Conservation (phyloP, 2,113 vertebrate genomes). For the Chaetodon auriga region DNA sequence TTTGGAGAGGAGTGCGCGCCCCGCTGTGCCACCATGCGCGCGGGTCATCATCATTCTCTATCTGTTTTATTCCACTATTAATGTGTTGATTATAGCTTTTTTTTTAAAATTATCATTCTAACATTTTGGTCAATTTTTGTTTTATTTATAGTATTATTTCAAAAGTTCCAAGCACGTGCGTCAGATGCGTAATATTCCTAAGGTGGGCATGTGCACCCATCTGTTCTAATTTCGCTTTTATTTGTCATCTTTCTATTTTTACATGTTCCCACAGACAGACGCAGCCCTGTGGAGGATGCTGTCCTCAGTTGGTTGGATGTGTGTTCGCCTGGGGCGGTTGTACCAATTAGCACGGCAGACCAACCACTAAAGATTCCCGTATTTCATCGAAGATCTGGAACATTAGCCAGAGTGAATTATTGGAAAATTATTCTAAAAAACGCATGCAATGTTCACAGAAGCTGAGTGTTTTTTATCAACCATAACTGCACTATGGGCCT, state of each 20-base stretch:
- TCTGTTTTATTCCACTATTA: background rate
- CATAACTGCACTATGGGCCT: background rate
- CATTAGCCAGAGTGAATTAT: constrained; percentile 61
- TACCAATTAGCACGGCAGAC: constrained; percentile 72
- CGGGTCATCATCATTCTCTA: background rate
- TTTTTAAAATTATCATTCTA: too few species aligned
- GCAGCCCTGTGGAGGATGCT: constrained; percentile 39
- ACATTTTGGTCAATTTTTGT: background rate
- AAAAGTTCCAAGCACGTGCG: background rate
- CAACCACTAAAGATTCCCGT: constrained; percentile 63
- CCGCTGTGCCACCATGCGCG: background rate
- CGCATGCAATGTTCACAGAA: constrained; percentile 13
- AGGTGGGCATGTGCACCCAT: background rate
- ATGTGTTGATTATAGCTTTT: background rate
- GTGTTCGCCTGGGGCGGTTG: constrained; percentile 64
- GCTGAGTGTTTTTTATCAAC: constrained; percentile 14
- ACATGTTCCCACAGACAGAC: constrained; percentile 19
- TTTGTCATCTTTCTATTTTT: constrained; percentile 48
- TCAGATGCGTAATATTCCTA: background rate
- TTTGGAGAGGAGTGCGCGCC: constrained; percentile 1
- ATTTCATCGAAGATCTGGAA: constrained; percentile 67
- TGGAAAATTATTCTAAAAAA: constrained; percentile 41
- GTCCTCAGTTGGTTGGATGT: constrained; percentile 48
- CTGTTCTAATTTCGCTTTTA: constrained; percentile 46
- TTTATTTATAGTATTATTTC: background rate